phyloP scores from a whole-genome alignment of 2,888 invertebrate genomes.

The Chrysodeixis includens region DNA sequence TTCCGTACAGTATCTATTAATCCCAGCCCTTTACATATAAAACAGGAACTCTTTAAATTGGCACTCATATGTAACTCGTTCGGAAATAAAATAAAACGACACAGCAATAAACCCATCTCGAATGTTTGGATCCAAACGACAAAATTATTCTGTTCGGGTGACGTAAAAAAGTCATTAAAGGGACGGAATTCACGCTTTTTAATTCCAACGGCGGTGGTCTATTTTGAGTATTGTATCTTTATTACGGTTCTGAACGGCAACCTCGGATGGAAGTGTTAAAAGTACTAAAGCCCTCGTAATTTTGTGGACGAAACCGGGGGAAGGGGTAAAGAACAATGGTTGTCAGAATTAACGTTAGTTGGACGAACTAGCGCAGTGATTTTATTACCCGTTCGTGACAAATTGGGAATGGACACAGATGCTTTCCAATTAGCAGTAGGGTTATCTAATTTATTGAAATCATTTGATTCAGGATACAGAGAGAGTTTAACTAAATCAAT shows the following conservation, averaged over 20 bases:
- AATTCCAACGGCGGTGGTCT: slow-evolving; percentile 60
- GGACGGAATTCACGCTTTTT: slow-evolving; percentile 56
- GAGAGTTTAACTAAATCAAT: too few species aligned
- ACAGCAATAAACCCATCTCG: slow-evolving; percentile 62
- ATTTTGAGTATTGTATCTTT: slow-evolving; percentile 58
- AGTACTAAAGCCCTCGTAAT: slow-evolving; percentile 29
- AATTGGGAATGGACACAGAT: slow-evolving; percentile 21
- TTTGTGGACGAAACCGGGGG: slow-evolving; percentile 20
- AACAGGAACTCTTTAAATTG: slow-evolving; percentile 47
- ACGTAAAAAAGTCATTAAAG: slow-evolving; percentile 70
- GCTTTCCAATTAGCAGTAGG: not conserved
- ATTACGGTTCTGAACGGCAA: slow-evolving; percentile 43
- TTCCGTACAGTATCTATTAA: slow-evolving; percentile 30
- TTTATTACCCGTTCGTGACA: slow-evolving; percentile 24
- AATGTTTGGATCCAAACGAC: slow-evolving; percentile 68
- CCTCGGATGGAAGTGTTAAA: slow-evolving; percentile 50
- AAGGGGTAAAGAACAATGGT: slow-evolving; percentile 22
- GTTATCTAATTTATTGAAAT: not conserved
- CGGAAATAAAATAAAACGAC: slow-evolving; percentile 61
- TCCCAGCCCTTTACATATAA: slow-evolving; percentile 36
- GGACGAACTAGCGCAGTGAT: slow-evolving; percentile 30
- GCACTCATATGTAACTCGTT: slow-evolving; percentile 41
- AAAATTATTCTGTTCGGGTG: slow-evolving; percentile 67
- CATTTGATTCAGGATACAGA: too few species aligned
- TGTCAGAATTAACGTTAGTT: slow-evolving; percentile 29